phyloP scores from a whole-genome alignment of 2,797 vertebrate genomes.

The Triplophysa bombifrons region DNA sequence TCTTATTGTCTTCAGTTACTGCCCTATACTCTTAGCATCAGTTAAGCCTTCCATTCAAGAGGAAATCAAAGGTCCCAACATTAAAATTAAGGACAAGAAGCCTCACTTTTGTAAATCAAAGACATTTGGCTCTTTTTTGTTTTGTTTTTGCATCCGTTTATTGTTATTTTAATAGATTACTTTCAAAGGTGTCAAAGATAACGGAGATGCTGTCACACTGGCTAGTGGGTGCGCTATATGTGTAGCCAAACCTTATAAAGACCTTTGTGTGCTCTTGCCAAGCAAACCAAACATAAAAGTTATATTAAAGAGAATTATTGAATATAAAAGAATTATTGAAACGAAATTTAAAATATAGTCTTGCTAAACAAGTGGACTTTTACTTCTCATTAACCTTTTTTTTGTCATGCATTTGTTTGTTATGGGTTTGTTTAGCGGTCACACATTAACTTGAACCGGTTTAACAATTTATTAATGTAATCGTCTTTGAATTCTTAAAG shows the following conservation, averaged over 20 bases:
- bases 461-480: neutral
- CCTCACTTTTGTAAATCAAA: slow-evolving; percentile 63
- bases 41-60: slow-evolving; percentile 75
- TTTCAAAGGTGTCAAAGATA: slow-evolving; percentile 65
- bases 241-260: slow-evolving; percentile 52
- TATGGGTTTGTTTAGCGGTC: neutral
- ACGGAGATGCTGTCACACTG: slow-evolving; percentile 47
- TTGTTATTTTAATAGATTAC: slow-evolving; percentile 65
- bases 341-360: neutral
- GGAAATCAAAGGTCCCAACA: slow-evolving; percentile 76
- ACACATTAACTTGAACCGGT: neutral
- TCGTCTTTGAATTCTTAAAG: neutral
- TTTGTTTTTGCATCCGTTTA: slow-evolving; percentile 66
- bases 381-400: neutral
- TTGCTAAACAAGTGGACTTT: no score
- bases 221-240: slow-evolving; percentile 15
- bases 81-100: slow-evolving; percentile 74
- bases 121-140: slow-evolving; percentile 60
- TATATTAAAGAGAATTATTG: no score
- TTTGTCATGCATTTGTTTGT: neutral
- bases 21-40: slow-evolving; percentile 68
- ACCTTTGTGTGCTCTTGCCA: neutral
- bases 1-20: slow-evolving; percentile 82
- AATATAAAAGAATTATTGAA: no score
- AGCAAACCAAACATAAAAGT: slow-evolving; percentile 1